Conservation (phyloP, 2,797 vertebrate species). For the Potorous gilbertii region DNA sequence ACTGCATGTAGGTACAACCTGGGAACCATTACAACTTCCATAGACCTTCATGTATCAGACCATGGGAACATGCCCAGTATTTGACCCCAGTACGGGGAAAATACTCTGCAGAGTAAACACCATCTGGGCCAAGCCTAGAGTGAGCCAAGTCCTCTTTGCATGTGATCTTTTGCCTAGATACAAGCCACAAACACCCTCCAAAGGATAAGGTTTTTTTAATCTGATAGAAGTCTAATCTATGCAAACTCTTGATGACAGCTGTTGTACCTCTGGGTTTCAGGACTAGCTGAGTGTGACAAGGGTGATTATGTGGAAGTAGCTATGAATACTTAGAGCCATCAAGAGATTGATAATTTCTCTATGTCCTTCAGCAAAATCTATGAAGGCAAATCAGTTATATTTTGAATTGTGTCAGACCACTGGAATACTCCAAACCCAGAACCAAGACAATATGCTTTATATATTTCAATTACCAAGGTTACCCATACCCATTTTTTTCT, state of each 20-base stretch:
- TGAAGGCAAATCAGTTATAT: neutral
- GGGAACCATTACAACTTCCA: neutral
- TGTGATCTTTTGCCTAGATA: neutral
- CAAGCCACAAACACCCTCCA: neutral
- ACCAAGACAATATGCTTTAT: neutral
- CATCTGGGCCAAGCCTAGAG: neutral
- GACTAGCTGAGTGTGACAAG: neutral
- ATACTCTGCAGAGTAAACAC: neutral
- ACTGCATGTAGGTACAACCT: neutral
- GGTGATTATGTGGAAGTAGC: neutral
- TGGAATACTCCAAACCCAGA: neutral
- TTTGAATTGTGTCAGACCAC: neutral
- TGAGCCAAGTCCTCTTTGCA: neutral
- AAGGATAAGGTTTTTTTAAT: neutral
- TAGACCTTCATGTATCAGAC: neutral
- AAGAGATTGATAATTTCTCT: neutral
- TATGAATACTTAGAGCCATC: neutral
- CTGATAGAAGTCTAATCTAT: neutral
- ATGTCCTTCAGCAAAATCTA: neutral
- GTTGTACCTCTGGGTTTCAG: neutral
- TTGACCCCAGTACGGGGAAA: neutral
- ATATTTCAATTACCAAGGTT: neutral
- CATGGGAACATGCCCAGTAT: neutral
- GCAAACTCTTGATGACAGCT: neutral
- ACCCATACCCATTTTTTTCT: neutral